These are phyloP conservation scores for Scolanthus callimorphus DNA, from an alignment of 92 coral and sea anemone genomes.

Conservation along the genomic window DNA sequence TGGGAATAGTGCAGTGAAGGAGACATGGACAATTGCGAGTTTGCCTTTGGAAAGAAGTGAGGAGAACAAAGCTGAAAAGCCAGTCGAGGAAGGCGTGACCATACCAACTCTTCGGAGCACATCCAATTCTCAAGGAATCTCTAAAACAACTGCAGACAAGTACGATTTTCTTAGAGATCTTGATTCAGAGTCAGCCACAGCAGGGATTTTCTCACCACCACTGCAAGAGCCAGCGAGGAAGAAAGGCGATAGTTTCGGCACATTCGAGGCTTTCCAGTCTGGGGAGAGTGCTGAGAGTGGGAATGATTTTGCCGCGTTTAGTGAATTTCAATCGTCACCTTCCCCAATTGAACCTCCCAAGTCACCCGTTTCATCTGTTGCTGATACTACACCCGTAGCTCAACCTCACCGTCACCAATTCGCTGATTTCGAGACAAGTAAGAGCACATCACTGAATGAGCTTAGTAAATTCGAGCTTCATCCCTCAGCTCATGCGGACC, in stretches of 20 bases:
- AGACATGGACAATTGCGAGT: too few relatives aligned
- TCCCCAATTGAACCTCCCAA: not conserved
- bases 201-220: slow-evolving; percentile 23
- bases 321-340: slow-evolving; percentile 16
- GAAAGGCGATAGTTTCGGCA: slow-evolving; percentile 59
- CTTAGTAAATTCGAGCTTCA: not conserved
- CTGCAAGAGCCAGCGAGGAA: slow-evolving; percentile 13
- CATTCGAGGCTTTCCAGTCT: slow-evolving; percentile 55
- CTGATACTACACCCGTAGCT: not conserved
- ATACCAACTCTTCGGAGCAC: too few relatives aligned
- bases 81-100: too few relatives aligned
- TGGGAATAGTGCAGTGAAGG: not conserved
- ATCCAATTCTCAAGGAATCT: not conserved
- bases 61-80: not conserved
- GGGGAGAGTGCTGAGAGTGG: slow-evolving; percentile 1
- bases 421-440: not conserved
- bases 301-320: slow-evolving; percentile 24
- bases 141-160: slow-evolving; percentile 9
- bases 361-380: not conserved
- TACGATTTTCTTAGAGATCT: slow-evolving; percentile 56
- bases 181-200: slow-evolving; percentile 11
- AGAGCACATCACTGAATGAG: not conserved
- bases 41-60: too few relatives aligned
- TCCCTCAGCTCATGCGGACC: not conserved
- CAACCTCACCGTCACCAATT: too few relatives aligned